A percentile compares a stretch with the other conserved stretches of the same genome.
phyloP scores from a whole-genome alignment of 2,113 vertebrate species.

The Mormyrus iriodes region DNA sequence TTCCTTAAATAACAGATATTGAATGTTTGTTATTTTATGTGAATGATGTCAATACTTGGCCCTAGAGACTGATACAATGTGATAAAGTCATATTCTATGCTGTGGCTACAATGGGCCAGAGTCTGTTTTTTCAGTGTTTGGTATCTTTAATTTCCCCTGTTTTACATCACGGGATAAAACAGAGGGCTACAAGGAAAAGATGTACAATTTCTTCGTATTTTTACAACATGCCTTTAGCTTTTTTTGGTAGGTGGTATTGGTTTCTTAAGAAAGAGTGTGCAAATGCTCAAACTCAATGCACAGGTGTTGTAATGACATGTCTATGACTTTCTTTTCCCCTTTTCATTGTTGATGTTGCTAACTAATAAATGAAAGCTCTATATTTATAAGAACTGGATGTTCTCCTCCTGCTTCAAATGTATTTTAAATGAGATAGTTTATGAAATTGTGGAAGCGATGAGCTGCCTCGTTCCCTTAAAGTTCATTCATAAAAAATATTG shows the following conservation, averaged over 20 bases:
- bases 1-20: slow-evolving; percentile 47
- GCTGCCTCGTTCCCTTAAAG: neutral
- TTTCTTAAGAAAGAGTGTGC: slow-evolving; percentile 46
- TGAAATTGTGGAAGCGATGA: neutral
- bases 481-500: neutral
- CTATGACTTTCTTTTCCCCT: slow-evolving; percentile 54
- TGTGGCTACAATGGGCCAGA: slow-evolving; percentile 23
- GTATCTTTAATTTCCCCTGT: slow-evolving; percentile 1
- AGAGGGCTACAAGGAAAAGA: slow-evolving; percentile 5
- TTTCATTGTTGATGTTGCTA: slow-evolving; percentile 61
- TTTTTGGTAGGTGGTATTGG: slow-evolving; percentile 47
- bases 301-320: slow-evolving; percentile 65
- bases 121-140: slow-evolving; percentile 30
- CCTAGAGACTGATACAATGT: slow-evolving; percentile 35
- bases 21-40: slow-evolving; percentile 59
- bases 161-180: slow-evolving; percentile 11
- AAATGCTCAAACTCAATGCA: slow-evolving; percentile 53
- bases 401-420: neutral
- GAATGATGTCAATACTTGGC: slow-evolving; percentile 38
- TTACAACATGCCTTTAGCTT: slow-evolving; percentile 35
- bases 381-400: slow-evolving; percentile 69
- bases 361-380: slow-evolving; percentile 76
- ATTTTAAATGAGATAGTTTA: neutral
- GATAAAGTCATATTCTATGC: slow-evolving; percentile 30
- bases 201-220: slow-evolving; percentile 32